These are phyloP conservation scores for Teleopsis dalmanni DNA, from an alignment of 1,140 invertebrate genomes.

Conservation along the genomic window DNA sequence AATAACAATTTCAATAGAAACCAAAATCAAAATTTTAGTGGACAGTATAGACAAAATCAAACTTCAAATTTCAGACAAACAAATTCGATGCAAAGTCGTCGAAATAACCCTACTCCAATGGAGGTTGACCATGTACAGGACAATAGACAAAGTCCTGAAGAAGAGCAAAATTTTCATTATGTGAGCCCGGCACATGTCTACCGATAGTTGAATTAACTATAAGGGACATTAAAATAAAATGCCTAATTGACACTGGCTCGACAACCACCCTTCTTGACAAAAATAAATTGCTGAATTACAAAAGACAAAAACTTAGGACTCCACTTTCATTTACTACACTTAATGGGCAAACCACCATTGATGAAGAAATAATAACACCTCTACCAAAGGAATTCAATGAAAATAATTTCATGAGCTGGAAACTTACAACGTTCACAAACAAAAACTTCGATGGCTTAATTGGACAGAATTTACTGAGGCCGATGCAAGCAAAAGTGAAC, in stretches of 20 bases:
- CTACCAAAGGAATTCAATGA: constrained; percentile 3
- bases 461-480: constrained; percentile 5
- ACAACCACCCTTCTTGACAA: not conserved
- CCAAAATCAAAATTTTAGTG: no score
- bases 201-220: constrained; percentile 5
- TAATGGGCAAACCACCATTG: not conserved
- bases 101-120: no score
- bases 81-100: no score
- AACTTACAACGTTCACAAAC: not conserved
- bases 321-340: not conserved
- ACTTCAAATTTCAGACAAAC: no score
- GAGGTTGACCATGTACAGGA: no score
- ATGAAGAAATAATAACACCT: constrained; percentile 1
- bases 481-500: constrained; percentile 3
- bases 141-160: not conserved
- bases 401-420: constrained; percentile 3
- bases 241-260: constrained; percentile 2
- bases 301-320: not conserved
- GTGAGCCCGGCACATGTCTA: not conserved
- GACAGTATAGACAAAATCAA: no score
- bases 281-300: not conserved
- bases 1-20: no score
- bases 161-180: constrained; percentile 4
- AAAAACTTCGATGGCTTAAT: constrained; percentile 5
- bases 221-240: not conserved